A percentile compares a stretch with the other conserved stretches of the same genome.
These are phyloP conservation scores for Neogale vison DNA, from an alignment of 2,113 vertebrate species.

Conservation along the genomic window DNA sequence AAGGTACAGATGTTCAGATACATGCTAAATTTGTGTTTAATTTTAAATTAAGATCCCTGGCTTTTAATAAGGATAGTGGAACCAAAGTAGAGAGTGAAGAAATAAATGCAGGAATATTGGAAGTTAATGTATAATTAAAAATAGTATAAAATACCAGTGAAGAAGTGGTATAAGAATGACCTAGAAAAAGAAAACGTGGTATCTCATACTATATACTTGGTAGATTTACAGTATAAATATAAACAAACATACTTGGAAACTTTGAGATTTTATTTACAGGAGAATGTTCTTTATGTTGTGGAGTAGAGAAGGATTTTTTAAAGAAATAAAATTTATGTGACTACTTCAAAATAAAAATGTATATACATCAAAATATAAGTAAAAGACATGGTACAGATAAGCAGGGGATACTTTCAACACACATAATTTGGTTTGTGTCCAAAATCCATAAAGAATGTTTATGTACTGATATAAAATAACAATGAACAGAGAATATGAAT, in stretches of 20 bases:
- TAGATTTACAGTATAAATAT: neutral
- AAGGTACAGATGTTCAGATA: neutral
- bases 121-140: neutral
- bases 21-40: neutral
- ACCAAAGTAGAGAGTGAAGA: neutral
- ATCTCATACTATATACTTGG: neutral
- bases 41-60: slow-evolving; percentile 11
- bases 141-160: neutral
- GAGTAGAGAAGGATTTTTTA: neutral
- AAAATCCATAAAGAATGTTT: neutral
- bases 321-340: neutral
- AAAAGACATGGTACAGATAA: neutral
- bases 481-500: neutral
- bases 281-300: neutral
- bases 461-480: neutral
- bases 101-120: neutral
- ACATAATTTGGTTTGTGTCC: neutral
- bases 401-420: neutral
- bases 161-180: neutral
- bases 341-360: neutral
- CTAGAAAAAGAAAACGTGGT: neutral
- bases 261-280: neutral
- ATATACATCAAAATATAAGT: neutral
- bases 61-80: neutral
- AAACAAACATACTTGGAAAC: neutral